Evolutionary conservation across 2,888 invertebrate species (phyloP), one percentile per base, ranked within the genome.

Genomic region (Julus scanicus): DNA sequence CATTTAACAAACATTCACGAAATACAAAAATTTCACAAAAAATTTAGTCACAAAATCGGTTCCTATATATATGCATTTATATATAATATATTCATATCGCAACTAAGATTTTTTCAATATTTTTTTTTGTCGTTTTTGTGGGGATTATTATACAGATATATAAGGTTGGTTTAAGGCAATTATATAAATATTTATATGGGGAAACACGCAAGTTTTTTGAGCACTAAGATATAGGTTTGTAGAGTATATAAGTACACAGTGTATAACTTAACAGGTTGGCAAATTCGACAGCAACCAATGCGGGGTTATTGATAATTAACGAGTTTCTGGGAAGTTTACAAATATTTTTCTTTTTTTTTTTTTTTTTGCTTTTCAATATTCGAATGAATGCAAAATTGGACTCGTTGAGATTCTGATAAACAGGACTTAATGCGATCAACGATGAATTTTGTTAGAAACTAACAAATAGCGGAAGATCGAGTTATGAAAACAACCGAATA

Each of bases 11-110:
- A 85, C 85, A 49, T 17, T 85, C 85, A 85, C 85, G 85, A 85
- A 85, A 85, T 49, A 85, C 49, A 44, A 85, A 85, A 85, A 44
- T 44, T 44, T 49, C 85, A 85, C 85, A 85, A 85, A 85, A 85
- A 85, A 85, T 85, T 44, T 44, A 49, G 85, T 85, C 85, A 85
- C 85, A 85, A 85, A 85, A 85, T 85, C 49, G 44, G 44, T 85
- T 85, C 85, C 85, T 85, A n/a, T 85, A 85, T 44, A 85, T 85
- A 85, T 48, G 20, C 48, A 85, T 85, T 44, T 85, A 85, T 85
- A 85, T 85, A 85, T 85, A 85, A 85, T 85, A 85, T 85, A 85
- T 85, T 85, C 85, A 85, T 49, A 85, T 85, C 85, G 85, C 85
- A 85, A 85, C 85, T 85, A 85, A 85, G 44, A 48, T 85, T 85